phyloP scores from a whole-genome alignment of 2,888 invertebrate species.

The Brachyptera putata region DNA sequence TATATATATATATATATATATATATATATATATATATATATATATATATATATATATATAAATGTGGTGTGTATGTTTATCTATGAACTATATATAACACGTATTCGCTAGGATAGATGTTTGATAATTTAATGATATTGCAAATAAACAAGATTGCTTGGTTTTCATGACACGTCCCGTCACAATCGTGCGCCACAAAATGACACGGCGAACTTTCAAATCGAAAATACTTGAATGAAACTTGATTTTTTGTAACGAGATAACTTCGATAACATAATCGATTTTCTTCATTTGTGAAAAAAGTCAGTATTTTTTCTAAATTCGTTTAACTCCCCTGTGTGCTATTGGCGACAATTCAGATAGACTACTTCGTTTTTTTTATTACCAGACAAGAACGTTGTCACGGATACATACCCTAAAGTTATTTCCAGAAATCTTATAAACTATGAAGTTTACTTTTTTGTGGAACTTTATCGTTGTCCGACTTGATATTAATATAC shows the following conservation, averaged over 20 bases:
- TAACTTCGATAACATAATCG: constrained; percentile 12
- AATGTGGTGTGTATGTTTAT: no score
- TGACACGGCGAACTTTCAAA: no score
- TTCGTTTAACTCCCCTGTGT: background rate
- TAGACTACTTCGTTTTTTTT: background rate
- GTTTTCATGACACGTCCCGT: no score
- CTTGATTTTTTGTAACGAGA: constrained; percentile 19
- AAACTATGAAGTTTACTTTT: background rate
- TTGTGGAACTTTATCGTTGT: background rate
- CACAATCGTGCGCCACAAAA: no score
- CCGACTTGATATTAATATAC: no score
- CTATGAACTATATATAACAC: no score
- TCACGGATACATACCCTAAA: background rate
- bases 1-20: background rate
- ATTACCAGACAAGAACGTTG: background rate
- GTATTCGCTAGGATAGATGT: no score
- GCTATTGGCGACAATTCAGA: constrained; percentile 11
- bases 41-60: no score
- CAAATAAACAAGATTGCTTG: no score
- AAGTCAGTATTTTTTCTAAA: background rate
- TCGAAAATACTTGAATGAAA: no score
- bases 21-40: no score
- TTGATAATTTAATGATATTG: no score
- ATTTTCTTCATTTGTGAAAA: background rate
- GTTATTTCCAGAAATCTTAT: constrained; percentile 8